Evolutionary conservation across 2,888 invertebrate species (phyloP), one percentile per base, ranked within the genome.

Genomic region (Sesia bembeciformis): DNA sequence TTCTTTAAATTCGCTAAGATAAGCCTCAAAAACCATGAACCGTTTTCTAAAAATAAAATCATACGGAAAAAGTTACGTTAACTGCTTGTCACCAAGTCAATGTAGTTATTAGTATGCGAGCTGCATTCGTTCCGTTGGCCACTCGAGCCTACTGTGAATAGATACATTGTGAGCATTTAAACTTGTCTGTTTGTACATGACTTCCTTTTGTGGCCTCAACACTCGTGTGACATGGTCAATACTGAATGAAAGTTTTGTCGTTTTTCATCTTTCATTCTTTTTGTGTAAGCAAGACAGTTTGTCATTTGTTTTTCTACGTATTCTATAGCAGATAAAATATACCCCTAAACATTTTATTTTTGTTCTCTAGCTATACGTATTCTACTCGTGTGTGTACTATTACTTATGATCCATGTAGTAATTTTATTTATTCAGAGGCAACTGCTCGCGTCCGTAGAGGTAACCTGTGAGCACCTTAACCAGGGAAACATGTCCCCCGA

Each of bases 161-260:
- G 63, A 67, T 67, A 70, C 71, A 71, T 66, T 65, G 70, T 70
- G 53, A 66, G 70, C 74, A 71, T 76, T 76, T 68, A 71, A 72
- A 69, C 52, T 64, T 58, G 59, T 63, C 55, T 59, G 58, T 56
- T 49, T 55, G 57, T 56, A 60, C 56, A 64, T 56, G 51, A 58
- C 58, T 60, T 61, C 63, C 63, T 61, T 62, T 66, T 62, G 57
- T 62, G 51, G 46, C n/a, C 46, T 46, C 46, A 3, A 46, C 46
- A 46, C 46, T 46, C 5, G 46, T 46, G 46, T 46, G 46, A 46
- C 46, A 46, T 8, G 46, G 46, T 46, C 46, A n/a, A 23, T 46
- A 8, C 23, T 46, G 23, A 23, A 23, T 23, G 23, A 8, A 8
- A 46, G 8, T 46, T 46, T 46, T 46, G 46, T 46, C 46, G 23